Base-by-base conservation (phyloP, 2,113 vertebrate genomes). In the Pteronura brasiliensis region DNA sequence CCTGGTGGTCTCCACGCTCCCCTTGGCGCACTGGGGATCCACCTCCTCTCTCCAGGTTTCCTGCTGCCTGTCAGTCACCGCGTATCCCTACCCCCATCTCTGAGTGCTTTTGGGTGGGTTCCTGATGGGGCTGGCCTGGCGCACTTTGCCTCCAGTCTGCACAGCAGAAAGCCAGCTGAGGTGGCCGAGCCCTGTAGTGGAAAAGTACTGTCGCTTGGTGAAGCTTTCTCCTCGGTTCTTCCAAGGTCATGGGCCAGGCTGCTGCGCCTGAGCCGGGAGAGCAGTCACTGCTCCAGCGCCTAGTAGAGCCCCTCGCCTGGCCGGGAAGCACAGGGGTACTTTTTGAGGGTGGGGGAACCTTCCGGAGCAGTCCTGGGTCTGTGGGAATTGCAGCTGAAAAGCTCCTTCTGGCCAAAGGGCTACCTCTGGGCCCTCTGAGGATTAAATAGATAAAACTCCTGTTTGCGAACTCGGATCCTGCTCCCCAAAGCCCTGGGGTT, bases 171-270 rank as follows among this genome's bases (percentile, higher is more conserved):
- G 96, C 85, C 93, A 25, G 96, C 95, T 34, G 96, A 87, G 89
- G 97, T 93, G 95, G 89, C 92, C 83, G 1, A 90, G 79, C 89
- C 39, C 76, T 65, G 91, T 96, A 95, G 90, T 98, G 97, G 97
- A 97, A 98, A 98, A 98, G 83, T 97, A 98, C 97, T 93, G 96
- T 96, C 25, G 31, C 76, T 77, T 52, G 87, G 61, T 80, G 97
- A 97, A 59, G 97, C 98, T 96, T 87, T 89, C 94, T 97, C 63
- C 88, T 89, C 82, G 94, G 88, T 97, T 94, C 91, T 80, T 93
- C 92, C 98, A 97, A 98, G 97, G 97, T 97, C 97, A 83, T 97
- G 96, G 96, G 92, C 86, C 83, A 76, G 93, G 85, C 88, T 0
- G 29, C 85, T 55, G 83, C 3, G 52, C 86, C 69, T 47, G 65